Evolutionary conservation across 2,113 vertebrate species (phyloP).

Genomic region (Sinocyclocheilus grahami): DNA sequence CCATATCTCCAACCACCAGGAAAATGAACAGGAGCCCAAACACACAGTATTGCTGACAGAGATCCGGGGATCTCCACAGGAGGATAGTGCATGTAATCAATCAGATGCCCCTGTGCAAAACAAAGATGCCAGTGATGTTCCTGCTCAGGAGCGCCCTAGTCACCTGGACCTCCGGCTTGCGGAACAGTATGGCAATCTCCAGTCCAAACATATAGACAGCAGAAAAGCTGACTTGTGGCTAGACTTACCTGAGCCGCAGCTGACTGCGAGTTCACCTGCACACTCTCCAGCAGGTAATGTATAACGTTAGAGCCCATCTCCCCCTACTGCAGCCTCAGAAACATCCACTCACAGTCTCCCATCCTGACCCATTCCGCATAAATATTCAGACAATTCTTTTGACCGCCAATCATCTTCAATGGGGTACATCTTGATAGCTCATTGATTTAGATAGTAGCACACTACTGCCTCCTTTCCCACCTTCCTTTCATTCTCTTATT

Average conservation of each 20-base stretch:
- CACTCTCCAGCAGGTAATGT: slow-evolving; percentile 96
- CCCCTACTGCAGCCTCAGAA: slow-evolving; percentile 47
- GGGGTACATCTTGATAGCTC: slow-evolving; percentile 38
- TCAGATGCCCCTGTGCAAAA: slow-evolving; percentile 19
- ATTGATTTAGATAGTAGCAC: slow-evolving; percentile 43
- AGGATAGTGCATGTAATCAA: slow-evolving; percentile 41
- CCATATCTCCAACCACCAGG: slow-evolving; percentile 36
- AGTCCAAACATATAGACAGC: slow-evolving; percentile 77
- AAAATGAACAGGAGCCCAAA: slow-evolving; percentile 47
- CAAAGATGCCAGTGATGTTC: slow-evolving; percentile 70
- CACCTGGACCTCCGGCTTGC: slow-evolving; percentile 88
- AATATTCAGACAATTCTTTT: slow-evolving; percentile 18
- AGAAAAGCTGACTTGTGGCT: slow-evolving; percentile 80
- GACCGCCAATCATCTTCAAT: slow-evolving; percentile 16
- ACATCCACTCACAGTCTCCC: slow-evolving; percentile 50
- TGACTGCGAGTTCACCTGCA: slow-evolving; percentile 80
- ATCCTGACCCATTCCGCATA: slow-evolving; percentile 45
- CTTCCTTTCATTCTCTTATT: neutral
- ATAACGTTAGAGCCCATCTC: slow-evolving; percentile 77
- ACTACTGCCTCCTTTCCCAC: slow-evolving; percentile 50
- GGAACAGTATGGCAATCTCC: slow-evolving; percentile 78
- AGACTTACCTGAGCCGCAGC: slow-evolving; percentile 85
- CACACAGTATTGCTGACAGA: slow-evolving; percentile 63
- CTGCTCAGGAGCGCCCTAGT: slow-evolving; percentile 89
- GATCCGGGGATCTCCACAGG: slow-evolving; percentile 47